Percentiles rank a stretch among this genome's conserved stretches.
Evolutionary conservation across 2,888 invertebrate genomes (phyloP).

Genomic region (Tillus elongatus): DNA sequence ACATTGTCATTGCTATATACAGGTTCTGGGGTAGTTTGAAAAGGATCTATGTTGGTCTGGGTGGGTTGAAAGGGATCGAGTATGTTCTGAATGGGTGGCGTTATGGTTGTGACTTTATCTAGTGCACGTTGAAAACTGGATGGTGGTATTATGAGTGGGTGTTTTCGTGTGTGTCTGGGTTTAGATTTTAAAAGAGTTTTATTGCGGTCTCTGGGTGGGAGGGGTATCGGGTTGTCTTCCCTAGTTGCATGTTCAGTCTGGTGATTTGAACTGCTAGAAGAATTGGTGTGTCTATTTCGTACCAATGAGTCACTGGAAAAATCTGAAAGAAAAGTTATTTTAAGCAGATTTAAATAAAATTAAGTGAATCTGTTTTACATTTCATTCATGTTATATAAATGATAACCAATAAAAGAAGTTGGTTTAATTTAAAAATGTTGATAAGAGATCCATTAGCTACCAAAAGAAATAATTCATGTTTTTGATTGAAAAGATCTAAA

Average conservation of each 20-base stretch:
- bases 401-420: too few relatives aligned
- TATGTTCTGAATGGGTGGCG: constrained; percentile 32
- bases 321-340: too few relatives aligned
- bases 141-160: constrained; percentile 69
- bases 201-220: constrained; percentile 68
- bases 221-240: constrained; percentile 59
- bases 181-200: constrained; percentile 55
- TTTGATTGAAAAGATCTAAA: not conserved
- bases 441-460: too few relatives aligned
- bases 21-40: constrained; percentile 25
- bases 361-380: too few relatives aligned
- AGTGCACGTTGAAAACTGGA: constrained; percentile 51
- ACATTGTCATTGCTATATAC: constrained; percentile 34
- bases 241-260: constrained; percentile 8
- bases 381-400: too few relatives aligned
- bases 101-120: constrained; percentile 48
- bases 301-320: not conserved
- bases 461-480: constrained; percentile 1
- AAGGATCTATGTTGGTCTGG: too few relatives aligned
- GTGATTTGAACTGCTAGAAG: not conserved
- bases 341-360: too few relatives aligned
- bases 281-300: too few relatives aligned
- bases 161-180: constrained; percentile 68
- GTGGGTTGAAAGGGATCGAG: constrained; percentile 24
- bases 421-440: too few relatives aligned